Evolutionary conservation across 2,888 invertebrate genomes (phyloP), one percentile per base, ranked within the genome.

Genomic region (Yponomeuta plumbellus): DNA sequence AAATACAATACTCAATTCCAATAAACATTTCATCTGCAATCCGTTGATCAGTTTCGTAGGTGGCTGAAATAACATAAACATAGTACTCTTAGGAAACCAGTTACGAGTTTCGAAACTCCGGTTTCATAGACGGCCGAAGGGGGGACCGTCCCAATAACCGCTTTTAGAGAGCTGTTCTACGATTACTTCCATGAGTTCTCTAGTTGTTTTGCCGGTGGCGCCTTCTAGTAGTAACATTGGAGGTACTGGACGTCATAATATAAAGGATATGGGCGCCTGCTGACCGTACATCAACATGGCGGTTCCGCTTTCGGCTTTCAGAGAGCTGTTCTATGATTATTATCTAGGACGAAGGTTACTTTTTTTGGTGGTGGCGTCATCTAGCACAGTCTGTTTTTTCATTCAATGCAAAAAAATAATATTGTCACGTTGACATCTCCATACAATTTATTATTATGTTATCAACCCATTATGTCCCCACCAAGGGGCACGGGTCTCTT

Each of bases 231-330:
- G 79, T 67, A 23, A 13, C 22, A 13, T 6, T 80, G 4, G 85
- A 91, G 70, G 87, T 94, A 68, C 67, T 93, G 5, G 94, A 92
- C 5, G 80, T 94, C 57, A 88, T 94, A 59, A 93, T 93, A 3
- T 92, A 70, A 88, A 91, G 2, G 80, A 85, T n/a, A 81, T 84
- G 0, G 88, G 87, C 13, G 88, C 89, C 0, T 85, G 92, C 68
- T 93, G 92, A 77, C 93, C 94, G 0, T 91, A 91, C 75, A 83
- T 94, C 74, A 94, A 93, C 76, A 92, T 94, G 92, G 92, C 93
- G 1, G 86, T 94, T 39, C 94, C 94, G 0, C 80, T 84, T 17
- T 71, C 75, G 0, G 88, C 88, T 4, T 85, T 93, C 71, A 77
- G 76, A 39, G 71, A 74, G 1, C 76, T 88, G 0, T 72, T 93